Evolutionary conservation across 2,113 vertebrate species (phyloP).

Genomic region (Microtus montanus): DNA sequence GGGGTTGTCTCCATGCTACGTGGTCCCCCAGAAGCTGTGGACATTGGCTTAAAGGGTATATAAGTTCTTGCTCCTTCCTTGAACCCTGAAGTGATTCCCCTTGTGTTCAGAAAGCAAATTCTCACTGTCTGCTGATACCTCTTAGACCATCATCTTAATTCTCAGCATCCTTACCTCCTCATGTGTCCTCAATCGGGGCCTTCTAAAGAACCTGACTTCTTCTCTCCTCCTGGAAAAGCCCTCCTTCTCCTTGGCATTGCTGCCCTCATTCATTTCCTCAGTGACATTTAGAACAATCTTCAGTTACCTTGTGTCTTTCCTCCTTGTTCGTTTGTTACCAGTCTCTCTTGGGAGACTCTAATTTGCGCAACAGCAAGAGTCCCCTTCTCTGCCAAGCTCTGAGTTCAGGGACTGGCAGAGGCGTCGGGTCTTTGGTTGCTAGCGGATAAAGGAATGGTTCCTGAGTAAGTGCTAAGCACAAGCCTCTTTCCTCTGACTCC

Average conservation of each 20-base stretch:
- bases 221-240: background rate
- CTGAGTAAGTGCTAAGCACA: background rate
- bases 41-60: background rate
- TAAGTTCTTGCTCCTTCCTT: background rate
- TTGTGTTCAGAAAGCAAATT: background rate
- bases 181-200: rapidly evolving
- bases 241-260: background rate
- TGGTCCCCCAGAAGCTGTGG: background rate
- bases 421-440: background rate
- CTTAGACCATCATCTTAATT: background rate
- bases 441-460: background rate
- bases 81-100: background rate
- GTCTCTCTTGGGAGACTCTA: background rate
- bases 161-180: background rate
- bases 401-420: background rate
- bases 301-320: background rate
- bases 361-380: background rate
- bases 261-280: constrained; percentile 15
- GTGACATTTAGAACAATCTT: background rate
- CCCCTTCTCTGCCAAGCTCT: background rate
- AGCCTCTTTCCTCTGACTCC: background rate
- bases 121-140: background rate
- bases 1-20: background rate
- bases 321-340: background rate
- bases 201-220: background rate